These are phyloP conservation scores for Bathynomus jamesi DNA, from an alignment of 1,140 invertebrate genomes.

Conservation along the genomic window DNA sequence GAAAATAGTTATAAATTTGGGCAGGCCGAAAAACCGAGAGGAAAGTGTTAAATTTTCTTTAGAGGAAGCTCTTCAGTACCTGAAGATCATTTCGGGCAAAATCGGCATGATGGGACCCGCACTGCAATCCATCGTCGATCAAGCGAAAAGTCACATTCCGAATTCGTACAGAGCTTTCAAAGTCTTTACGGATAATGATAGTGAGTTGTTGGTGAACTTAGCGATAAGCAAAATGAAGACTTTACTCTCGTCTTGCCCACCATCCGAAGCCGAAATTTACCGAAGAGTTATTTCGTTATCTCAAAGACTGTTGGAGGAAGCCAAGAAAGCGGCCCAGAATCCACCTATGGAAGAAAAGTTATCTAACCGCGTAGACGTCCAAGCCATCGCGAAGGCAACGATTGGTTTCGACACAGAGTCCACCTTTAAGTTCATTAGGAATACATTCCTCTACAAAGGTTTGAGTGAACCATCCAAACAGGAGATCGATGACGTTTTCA, in stretches of 20 bases:
- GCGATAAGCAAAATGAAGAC: not conserved
- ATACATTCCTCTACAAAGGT: not conserved
- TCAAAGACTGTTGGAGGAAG: not conserved
- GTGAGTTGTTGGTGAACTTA: not conserved
- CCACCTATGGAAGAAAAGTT: not conserved
- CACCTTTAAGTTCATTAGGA: not conserved
- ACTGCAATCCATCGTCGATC: not conserved
- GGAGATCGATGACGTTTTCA: not conserved
- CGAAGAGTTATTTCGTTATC: not conserved
- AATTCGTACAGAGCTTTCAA: not conserved
- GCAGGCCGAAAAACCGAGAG: not conserved
- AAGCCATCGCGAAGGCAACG: not conserved
- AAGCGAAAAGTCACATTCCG: not conserved
- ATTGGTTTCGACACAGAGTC: not conserved
- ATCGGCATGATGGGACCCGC: not conserved
- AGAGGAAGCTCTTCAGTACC: not conserved
- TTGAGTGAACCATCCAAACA: not conserved
- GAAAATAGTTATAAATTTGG: not conserved
- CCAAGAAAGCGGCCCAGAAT: not conserved
- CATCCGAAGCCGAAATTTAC: not conserved
- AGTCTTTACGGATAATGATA: not conserved
- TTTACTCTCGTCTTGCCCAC: not conserved
- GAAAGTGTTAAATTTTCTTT: too few species aligned
- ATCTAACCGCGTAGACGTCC: not conserved
- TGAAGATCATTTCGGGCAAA: not conserved